Evolutionary conservation across 2,888 invertebrate genomes (phyloP).

Genomic region (Pterostichus niger): DNA sequence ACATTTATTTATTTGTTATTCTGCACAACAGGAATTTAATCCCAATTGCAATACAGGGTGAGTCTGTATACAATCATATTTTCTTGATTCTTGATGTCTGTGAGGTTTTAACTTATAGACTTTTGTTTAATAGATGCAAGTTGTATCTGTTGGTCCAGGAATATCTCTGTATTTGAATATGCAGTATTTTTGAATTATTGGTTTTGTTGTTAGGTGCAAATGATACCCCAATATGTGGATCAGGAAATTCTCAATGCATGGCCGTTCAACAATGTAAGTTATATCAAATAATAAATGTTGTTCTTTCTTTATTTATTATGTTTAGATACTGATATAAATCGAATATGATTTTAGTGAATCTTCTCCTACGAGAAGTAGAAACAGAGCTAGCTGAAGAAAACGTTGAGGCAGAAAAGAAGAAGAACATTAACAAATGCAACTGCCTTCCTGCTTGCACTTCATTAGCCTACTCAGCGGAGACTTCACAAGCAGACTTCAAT

Average conservation of each 20-base stretch:
- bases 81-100: too few species aligned
- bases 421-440: constrained; percentile 76
- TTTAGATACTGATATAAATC: neutral
- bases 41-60: too few species aligned
- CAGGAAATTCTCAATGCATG: constrained; percentile 80
- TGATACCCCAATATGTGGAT: constrained; percentile 80
- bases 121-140: too few species aligned
- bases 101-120: too few species aligned
- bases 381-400: constrained; percentile 73
- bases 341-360: constrained; percentile 76
- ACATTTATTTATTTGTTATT: too few species aligned
- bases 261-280: constrained; percentile 80
- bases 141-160: too few species aligned
- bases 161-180: too few species aligned
- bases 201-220: constrained; percentile 78
- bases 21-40: too few species aligned
- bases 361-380: constrained; percentile 79
- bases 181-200: neutral
- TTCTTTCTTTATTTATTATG: neutral
- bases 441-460: constrained; percentile 85
- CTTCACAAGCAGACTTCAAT: constrained; percentile 85
- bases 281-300: neutral
- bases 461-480: constrained; percentile 85
- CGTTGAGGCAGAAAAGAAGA: constrained; percentile 70
- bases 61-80: too few species aligned